These are phyloP conservation scores for Jacana jacana DNA, from an alignment of 2,113 vertebrate genomes.

Conservation along the genomic window DNA sequence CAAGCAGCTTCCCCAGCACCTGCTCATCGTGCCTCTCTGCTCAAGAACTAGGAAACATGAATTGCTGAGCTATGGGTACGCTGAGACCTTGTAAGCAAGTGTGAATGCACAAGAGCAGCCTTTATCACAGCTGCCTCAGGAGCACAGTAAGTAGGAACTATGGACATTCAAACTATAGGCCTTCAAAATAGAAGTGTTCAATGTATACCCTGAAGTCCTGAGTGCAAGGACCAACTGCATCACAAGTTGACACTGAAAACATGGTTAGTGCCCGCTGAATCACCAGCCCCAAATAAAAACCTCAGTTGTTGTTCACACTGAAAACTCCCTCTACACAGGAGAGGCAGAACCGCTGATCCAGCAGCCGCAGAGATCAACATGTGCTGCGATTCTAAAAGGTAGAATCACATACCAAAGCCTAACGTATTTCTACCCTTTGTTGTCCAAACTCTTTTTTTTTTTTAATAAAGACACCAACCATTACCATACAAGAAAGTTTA, in stretches of 20 bases:
- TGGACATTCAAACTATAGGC: background rate
- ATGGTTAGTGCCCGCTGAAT: rapidly evolving
- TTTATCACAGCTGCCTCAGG: background rate
- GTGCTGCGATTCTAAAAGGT: background rate
- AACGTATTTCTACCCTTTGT: background rate
- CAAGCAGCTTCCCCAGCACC: background rate
- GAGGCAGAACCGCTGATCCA: background rate
- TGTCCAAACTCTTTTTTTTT: background rate
- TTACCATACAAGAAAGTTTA: background rate
- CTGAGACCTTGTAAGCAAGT: background rate
- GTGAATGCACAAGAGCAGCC: background rate
- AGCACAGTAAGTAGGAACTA: background rate
- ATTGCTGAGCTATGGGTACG: background rate
- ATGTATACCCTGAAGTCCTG: background rate
- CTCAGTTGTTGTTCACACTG: rapidly evolving
- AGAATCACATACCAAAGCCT: background rate
- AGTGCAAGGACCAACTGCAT: background rate
- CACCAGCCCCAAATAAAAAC: background rate
- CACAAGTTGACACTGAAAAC: background rate
- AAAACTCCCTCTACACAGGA: background rate
- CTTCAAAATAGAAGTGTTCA: background rate
- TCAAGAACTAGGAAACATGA: background rate
- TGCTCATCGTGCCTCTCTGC: background rate
- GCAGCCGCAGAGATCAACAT: background rate
- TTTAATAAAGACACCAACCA: constrained; percentile 28